Evolutionary conservation across 53 echinoderm and acorn worm species (phyloP).

Genomic region (Arbacia lixula): DNA sequence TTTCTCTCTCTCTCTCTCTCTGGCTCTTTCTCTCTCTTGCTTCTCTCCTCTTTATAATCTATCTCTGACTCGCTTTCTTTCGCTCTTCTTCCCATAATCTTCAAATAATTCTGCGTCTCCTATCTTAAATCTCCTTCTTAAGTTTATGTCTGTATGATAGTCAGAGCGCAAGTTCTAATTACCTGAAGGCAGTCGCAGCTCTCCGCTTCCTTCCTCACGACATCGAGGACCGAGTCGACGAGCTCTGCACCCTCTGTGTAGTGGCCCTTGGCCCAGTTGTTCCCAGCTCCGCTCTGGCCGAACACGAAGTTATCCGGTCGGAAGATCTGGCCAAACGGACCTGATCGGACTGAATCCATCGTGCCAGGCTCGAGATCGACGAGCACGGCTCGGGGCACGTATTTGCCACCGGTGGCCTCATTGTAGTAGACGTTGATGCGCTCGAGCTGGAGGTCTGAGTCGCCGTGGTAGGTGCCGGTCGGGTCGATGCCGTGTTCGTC

Average conservation of each 20-base stretch:
- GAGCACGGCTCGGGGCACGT: slow-evolving; percentile 73
- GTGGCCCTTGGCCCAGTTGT: slow-evolving; percentile 90
- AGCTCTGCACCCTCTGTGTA: slow-evolving; percentile 88
- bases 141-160: no score
- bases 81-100: no score
- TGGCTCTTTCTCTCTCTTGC: no score
- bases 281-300: slow-evolving; percentile 85
- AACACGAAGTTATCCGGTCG: slow-evolving; percentile 87
- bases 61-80: no score
- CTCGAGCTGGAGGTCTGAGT: slow-evolving; percentile 90
- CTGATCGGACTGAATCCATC: slow-evolving; percentile 85
- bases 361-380: slow-evolving; percentile 92
- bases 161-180: no score
- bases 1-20: no score
- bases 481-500: slow-evolving; percentile 92
- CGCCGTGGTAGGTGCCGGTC: slow-evolving; percentile 95
- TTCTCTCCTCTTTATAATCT: no score
- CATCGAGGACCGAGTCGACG: slow-evolving; percentile 82
- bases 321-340: slow-evolving; percentile 78
- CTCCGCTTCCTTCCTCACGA: slow-evolving; percentile 79
- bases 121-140: no score
- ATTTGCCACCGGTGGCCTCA: slow-evolving; percentile 82
- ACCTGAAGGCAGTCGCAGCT: slow-evolving; percentile 77
- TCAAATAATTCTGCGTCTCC: no score
- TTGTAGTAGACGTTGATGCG: slow-evolving; percentile 93